phyloP scores from a whole-genome alignment of 2,888 invertebrate genomes.

The Microctonus aethiopoides region DNA sequence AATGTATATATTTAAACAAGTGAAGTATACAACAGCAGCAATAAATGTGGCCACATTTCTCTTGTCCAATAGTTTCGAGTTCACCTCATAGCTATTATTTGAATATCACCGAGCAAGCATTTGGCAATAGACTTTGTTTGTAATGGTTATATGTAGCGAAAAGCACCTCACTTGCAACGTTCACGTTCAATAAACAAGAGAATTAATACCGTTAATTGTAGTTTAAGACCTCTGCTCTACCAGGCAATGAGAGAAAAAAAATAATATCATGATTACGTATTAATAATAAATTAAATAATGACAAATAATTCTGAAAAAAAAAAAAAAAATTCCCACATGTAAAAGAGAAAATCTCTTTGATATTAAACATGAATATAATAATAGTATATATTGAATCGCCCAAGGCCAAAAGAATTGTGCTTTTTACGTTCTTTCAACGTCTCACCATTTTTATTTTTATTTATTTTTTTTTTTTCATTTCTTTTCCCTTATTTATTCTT shows the following conservation, averaged over 20 bases:
- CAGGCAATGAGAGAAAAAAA: constrained; percentile 55
- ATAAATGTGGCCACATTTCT: constrained; percentile 3
- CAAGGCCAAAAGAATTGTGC: constrained; percentile 55
- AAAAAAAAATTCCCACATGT: constrained; percentile 38
- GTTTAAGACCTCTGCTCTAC: constrained; percentile 60
- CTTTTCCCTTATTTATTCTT: constrained; percentile 16
- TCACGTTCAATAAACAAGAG: constrained; percentile 52
- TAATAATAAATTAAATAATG: background rate
- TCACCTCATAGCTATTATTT: constrained; percentile 28
- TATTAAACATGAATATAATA: constrained; percentile 23
- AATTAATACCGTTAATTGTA: constrained; percentile 61
- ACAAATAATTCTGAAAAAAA: constrained; percentile 57
- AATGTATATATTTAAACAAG: too few relatives aligned
- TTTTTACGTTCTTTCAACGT: constrained; percentile 35
- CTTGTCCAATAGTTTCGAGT: constrained; percentile 6
- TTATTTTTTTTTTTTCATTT: constrained; percentile 1
- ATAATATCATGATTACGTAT: constrained; percentile 35
- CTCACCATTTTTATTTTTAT: constrained; percentile 7
- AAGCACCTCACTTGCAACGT: constrained; percentile 10
- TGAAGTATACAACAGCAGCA: background rate
- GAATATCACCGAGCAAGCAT: constrained; percentile 28
- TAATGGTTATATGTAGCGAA: background rate
- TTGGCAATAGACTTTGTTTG: background rate
- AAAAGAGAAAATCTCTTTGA: constrained; percentile 29
- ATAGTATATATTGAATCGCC: constrained; percentile 47